Percentiles rank a stretch among this genome's conserved stretches.
phyloP scores from a whole-genome alignment of 2,113 vertebrate genomes.

The Myotis brandtii region DNA sequence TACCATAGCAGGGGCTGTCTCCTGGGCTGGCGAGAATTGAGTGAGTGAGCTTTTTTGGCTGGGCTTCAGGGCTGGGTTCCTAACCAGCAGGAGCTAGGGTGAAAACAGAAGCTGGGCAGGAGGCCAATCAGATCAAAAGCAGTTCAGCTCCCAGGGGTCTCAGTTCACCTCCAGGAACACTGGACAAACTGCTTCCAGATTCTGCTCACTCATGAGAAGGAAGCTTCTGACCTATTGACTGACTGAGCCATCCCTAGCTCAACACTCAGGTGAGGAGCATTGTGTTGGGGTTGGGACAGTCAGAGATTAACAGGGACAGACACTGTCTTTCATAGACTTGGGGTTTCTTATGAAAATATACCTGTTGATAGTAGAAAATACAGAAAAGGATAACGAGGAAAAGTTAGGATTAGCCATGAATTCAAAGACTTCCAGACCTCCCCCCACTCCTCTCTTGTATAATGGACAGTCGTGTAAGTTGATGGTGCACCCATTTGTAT shows the following conservation, averaged over 20 bases:
- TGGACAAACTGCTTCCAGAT: conserved; percentile 35
- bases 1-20: neutral
- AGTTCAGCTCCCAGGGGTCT: conserved; percentile 56
- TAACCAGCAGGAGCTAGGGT: conserved; percentile 51
- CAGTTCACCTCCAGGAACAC: conserved; percentile 39
- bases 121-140: conserved; percentile 63
- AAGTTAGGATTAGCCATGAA: conserved; percentile 16
- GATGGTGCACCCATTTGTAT: neutral
- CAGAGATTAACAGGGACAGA: neutral
- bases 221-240: neutral
- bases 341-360: conserved; percentile 9
- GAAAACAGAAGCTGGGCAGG: conserved; percentile 67
- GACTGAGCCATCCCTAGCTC: neutral
- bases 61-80: conserved; percentile 28
- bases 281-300: neutral
- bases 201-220: neutral
- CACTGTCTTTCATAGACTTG: neutral
- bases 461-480: neutral
- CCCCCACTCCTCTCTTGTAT: neutral
- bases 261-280: neutral
- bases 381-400: neutral
- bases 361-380: conserved; percentile 5
- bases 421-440: neutral
- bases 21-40: conserved; percentile 39
- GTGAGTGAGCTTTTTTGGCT: neutral